Percentiles rank a stretch among this genome's conserved stretches.
These are phyloP conservation scores for Tylochromis polylepis DNA, from an alignment of 2,113 vertebrate genomes.

Conservation along the genomic window DNA sequence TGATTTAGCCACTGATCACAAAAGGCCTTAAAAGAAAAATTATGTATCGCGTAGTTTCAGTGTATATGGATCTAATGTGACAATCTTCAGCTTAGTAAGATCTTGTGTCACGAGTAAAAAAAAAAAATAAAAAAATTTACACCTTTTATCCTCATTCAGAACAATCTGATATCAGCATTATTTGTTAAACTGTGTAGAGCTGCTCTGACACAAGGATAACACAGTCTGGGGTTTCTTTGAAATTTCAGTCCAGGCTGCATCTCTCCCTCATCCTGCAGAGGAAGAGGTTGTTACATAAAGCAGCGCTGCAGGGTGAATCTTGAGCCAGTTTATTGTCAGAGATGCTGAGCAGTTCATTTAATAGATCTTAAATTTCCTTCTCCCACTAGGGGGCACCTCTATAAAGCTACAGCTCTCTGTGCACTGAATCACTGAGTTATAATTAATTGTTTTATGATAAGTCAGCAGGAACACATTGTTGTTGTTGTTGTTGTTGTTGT, in stretches of 20 bases:
- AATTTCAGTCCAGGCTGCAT: not conserved
- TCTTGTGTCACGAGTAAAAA: not conserved
- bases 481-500: no score
- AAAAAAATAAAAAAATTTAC: not conserved
- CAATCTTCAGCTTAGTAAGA: not conserved
- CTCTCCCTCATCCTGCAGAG: not conserved
- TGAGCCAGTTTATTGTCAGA: not conserved
- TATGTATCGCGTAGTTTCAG: not conserved
- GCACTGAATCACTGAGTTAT: not conserved
- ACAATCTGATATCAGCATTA: not conserved
- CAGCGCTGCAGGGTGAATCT: not conserved
- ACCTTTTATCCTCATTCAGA: not conserved
- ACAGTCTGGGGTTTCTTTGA: not conserved
- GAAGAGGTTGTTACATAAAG: not conserved
- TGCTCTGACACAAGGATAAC: not conserved
- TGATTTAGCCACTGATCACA: not conserved
- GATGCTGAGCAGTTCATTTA: not conserved
- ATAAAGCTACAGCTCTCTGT: not conserved
- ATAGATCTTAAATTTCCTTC: not conserved
- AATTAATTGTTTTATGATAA: not conserved
- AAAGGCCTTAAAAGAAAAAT: not conserved
- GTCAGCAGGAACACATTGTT: not conserved
- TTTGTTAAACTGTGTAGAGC: not conserved
- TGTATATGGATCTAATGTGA: not conserved
- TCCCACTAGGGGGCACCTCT: not conserved